Conservation (phyloP, 2,797 vertebrate species). For the Alcedo quadribrachys region DNA sequence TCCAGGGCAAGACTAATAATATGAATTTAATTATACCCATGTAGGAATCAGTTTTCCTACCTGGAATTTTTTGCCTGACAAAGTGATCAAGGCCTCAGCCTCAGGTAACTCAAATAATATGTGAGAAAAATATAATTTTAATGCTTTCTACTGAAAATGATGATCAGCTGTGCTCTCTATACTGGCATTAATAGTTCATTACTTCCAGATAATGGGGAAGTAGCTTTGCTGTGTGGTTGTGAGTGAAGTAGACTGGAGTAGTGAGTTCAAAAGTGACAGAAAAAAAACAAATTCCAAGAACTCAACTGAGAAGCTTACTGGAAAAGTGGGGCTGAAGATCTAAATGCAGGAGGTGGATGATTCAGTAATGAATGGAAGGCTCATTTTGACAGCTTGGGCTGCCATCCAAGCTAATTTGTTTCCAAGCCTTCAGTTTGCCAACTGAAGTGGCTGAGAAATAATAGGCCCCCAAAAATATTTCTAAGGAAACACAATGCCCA, state of each 20-base stretch:
- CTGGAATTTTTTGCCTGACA: conserved; percentile 12
- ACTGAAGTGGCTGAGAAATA: conserved; percentile 71
- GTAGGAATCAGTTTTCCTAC: conserved; percentile 14
- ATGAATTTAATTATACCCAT: conserved; percentile 25
- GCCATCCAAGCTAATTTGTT: conserved; percentile 73
- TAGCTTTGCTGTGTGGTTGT: conserved; percentile 47
- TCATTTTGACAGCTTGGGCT: conserved; percentile 69
- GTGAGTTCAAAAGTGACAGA: conserved; percentile 44
- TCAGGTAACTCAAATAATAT: conserved; percentile 12
- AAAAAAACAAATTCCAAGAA: conserved; percentile 33
- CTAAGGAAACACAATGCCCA: conserved; percentile 65
- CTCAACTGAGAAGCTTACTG: conserved; percentile 52
- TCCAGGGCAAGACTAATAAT: conserved; percentile 25
- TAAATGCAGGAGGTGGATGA: conserved; percentile 57
- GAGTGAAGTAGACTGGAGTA: conserved; percentile 53
- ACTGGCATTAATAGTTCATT: conserved; percentile 33
- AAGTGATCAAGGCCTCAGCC: conserved; percentile 33
- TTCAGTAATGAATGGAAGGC: conserved; percentile 66
- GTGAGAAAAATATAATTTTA: conserved; percentile 18
- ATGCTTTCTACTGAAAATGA: conserved; percentile 36
- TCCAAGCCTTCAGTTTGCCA: conserved; percentile 70
- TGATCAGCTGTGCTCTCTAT: conserved; percentile 39
- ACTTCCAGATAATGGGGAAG: conserved; percentile 60
- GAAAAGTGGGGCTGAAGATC: conserved; percentile 54
- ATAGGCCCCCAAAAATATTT: conserved; percentile 76